phyloP scores from a whole-genome alignment of 2,113 vertebrate species.

The Stigmatopora argus region DNA sequence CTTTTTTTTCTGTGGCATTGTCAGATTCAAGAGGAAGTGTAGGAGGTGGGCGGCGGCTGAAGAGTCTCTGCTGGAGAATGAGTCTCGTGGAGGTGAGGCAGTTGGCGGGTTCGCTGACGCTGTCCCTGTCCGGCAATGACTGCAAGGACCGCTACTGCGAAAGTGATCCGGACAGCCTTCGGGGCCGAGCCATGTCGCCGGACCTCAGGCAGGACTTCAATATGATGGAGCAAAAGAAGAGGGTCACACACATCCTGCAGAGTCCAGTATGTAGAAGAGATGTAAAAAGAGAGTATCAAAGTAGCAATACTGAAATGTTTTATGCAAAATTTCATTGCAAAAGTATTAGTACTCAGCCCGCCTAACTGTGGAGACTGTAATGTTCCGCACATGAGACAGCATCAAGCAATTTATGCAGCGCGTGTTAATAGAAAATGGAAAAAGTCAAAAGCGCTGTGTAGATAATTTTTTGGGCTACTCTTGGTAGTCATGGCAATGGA shows the following conservation, averaged over 20 bases:
- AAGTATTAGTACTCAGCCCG: no score
- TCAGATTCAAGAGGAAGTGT: slow-evolving; percentile 25
- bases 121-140: slow-evolving; percentile 77
- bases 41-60: slow-evolving; percentile 3
- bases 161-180: slow-evolving; percentile 79
- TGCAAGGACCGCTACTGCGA: slow-evolving; percentile 85
- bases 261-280: slow-evolving; percentile 81
- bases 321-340: no score
- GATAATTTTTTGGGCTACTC: no score
- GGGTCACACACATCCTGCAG: slow-evolving; percentile 93
- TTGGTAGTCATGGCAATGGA: no score
- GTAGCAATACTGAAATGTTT: no score
- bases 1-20: background rate
- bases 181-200: slow-evolving; percentile 84
- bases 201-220: slow-evolving; percentile 95
- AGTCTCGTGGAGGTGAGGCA: slow-evolving; percentile 78
- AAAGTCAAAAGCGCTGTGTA: no score
- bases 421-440: no score
- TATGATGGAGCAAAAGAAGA: slow-evolving; percentile 97
- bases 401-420: no score
- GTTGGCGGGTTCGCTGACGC: slow-evolving; percentile 75
- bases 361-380: no score
- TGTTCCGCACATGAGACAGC: no score
- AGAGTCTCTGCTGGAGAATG: slow-evolving; percentile 68
- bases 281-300: no score